Evolutionary conservation across 2,113 vertebrate genomes (phyloP).

Genomic region (Sinocyclocheilus anshuiensis): DNA sequence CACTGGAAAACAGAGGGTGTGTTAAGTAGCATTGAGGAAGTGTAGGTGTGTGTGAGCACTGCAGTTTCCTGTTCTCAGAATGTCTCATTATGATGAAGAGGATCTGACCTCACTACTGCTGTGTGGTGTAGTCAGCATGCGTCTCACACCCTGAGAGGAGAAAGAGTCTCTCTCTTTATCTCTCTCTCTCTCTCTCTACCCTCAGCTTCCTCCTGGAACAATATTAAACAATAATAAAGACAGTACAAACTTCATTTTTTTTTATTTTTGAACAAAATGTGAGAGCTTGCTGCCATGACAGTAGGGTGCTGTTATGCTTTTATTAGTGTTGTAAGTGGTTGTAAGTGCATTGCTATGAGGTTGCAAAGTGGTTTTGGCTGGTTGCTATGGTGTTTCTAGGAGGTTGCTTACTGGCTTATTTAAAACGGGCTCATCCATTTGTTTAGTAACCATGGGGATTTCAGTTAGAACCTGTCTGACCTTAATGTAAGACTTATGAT

Average conservation of each 20-base stretch:
- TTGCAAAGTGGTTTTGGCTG: not conserved
- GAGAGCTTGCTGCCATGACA: not conserved
- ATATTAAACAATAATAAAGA: not conserved
- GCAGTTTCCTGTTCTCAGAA: slow-evolving; percentile 64
- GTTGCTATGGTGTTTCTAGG: not conserved
- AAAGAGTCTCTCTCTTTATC: not conserved
- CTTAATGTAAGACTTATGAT: too few species aligned
- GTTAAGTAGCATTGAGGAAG: slow-evolving; percentile 1
- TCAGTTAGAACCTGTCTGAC: not conserved
- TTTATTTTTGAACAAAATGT: not conserved
- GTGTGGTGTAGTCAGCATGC: slow-evolving; percentile 67
- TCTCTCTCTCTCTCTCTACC: not conserved
- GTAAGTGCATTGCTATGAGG: not conserved
- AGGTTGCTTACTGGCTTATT: not conserved
- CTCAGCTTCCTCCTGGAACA: not conserved
- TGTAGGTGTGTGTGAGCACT: slow-evolving; percentile 49
- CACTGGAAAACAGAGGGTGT: slow-evolving; percentile 19
- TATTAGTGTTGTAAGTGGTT: not conserved
- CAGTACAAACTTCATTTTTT: too few species aligned
- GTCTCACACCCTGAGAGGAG: slow-evolving; percentile 54
- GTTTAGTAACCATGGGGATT: not conserved
- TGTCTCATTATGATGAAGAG: slow-evolving; percentile 69
- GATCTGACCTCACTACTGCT: slow-evolving; percentile 63
- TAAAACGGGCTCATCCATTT: not conserved
- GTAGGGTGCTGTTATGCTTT: not conserved